phyloP scores from a whole-genome alignment of 2,888 invertebrate species.

The Herminia tarsipennalis region DNA sequence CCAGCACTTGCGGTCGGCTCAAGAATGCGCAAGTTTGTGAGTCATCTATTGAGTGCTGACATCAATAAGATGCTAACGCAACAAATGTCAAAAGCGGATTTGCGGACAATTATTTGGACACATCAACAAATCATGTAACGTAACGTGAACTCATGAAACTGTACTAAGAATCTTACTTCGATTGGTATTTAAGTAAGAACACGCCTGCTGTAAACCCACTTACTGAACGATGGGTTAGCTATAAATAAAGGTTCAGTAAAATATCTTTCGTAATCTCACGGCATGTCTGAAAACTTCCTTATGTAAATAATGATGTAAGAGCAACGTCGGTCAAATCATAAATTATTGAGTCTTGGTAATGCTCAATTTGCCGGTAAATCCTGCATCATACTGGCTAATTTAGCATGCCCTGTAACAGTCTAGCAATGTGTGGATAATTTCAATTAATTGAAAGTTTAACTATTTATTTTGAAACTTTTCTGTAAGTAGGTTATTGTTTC shows the following conservation, averaged over 20 bases:
- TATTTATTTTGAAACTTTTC: too few species aligned
- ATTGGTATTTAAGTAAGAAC: conserved; percentile 64
- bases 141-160: conserved; percentile 27
- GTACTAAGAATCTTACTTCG: conserved; percentile 25
- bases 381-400: conserved; percentile 33
- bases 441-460: neutral
- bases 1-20: neutral
- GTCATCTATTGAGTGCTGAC: conserved; percentile 37
- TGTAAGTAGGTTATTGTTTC: too few species aligned
- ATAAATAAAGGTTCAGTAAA: conserved; percentile 65
- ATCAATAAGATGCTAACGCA: conserved; percentile 22
- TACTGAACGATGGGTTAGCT: conserved; percentile 62
- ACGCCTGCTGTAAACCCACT: conserved; percentile 69
- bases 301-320: conserved; percentile 76
- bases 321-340: conserved; percentile 33
- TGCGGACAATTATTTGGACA: conserved; percentile 30
- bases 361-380: conserved; percentile 38
- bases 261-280: conserved; percentile 65
- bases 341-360: conserved; percentile 42
- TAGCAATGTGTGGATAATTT: conserved; percentile 1
- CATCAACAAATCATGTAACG: conserved; percentile 30
- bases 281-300: conserved; percentile 64
- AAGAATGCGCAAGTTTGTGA: conserved; percentile 31
- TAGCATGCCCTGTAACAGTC: conserved; percentile 14
- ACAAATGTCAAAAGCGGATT: conserved; percentile 39